A percentile compares a stretch with the other conserved stretches of the same genome.
phyloP scores from a whole-genome alignment of 2,888 invertebrate species.

The Troides aeacus region DNA sequence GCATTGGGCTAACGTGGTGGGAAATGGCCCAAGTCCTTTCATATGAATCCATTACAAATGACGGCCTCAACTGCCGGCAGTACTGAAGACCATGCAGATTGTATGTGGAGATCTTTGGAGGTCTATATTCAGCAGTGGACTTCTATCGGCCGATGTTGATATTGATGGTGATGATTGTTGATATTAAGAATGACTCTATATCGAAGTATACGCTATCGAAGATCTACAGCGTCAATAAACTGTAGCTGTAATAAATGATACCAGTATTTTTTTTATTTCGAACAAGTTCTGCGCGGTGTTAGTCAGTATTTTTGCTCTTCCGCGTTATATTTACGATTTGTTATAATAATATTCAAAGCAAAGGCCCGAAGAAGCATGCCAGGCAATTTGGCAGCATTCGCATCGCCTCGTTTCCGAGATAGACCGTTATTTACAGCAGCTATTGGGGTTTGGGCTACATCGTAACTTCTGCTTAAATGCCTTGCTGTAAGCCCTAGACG shows the following conservation, averaged over 20 bases:
- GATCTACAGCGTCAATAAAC: neutral
- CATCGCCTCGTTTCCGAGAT: constrained; percentile 23
- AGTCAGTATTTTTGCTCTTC: constrained; percentile 1
- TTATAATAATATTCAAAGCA: constrained; percentile 28
- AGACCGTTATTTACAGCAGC: constrained; percentile 26
- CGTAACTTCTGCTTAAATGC: constrained; percentile 23
- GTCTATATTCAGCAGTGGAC: too few species aligned
- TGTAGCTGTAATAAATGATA: neutral
- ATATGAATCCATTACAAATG: too few species aligned
- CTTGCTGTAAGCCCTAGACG: constrained; percentile 12
- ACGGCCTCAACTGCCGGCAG: too few species aligned
- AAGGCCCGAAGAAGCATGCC: constrained; percentile 16
- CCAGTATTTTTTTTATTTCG: neutral
- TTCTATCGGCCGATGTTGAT: neutral
- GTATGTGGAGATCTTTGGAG: too few species aligned
- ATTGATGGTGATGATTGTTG: neutral
- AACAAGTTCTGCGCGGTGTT: neutral
- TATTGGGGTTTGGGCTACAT: constrained; percentile 14
- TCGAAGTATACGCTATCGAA: neutral
- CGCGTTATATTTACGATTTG: constrained; percentile 20
- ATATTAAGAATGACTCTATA: neutral
- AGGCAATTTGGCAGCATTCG: constrained; percentile 29
- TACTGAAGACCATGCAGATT: too few species aligned
- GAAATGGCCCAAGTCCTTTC: too few species aligned
- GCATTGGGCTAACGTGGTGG: too few species aligned